Conservation (phyloP, 2,113 vertebrate species). For the Chiloscyllium plagiosum region DNA sequence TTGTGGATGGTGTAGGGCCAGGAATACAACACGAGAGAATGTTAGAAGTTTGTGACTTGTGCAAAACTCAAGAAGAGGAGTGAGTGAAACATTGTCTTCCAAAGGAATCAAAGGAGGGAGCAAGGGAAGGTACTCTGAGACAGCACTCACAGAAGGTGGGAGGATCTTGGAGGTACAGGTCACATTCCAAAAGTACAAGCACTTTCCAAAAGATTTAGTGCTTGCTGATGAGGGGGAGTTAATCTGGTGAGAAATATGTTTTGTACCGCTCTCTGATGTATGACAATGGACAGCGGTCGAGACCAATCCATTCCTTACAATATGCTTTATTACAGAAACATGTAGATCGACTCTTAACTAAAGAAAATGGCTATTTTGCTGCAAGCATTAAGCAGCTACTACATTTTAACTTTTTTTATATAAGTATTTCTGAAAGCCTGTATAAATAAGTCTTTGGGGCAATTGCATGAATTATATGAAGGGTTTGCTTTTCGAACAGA, state of each 20-base stretch:
- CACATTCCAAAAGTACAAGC: background rate
- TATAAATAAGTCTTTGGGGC: slow-evolving; percentile 46
- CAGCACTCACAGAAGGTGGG: background rate
- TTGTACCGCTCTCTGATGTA: background rate
- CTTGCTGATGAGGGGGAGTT: background rate
- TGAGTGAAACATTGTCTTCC: background rate
- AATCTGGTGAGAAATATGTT: background rate
- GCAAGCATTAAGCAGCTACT: background rate
- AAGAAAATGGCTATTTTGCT: background rate
- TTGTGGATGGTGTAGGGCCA: background rate
- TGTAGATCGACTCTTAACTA: background rate
- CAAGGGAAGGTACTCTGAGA: background rate
- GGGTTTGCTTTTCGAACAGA: slow-evolving; percentile 51
- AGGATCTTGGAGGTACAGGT: background rate
- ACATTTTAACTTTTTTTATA: background rate
- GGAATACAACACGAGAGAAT: background rate
- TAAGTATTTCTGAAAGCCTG: slow-evolving; percentile 44
- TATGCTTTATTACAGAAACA: background rate
- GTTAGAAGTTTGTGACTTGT: background rate
- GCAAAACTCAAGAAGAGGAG: background rate
- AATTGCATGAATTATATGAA: slow-evolving; percentile 48
- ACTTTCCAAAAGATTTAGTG: background rate
- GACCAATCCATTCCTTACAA: background rate
- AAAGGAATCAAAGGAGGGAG: background rate
- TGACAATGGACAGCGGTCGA: background rate